Conservation (phyloP, 2,888 invertebrate species). For the Scaptomyza flava region DNA sequence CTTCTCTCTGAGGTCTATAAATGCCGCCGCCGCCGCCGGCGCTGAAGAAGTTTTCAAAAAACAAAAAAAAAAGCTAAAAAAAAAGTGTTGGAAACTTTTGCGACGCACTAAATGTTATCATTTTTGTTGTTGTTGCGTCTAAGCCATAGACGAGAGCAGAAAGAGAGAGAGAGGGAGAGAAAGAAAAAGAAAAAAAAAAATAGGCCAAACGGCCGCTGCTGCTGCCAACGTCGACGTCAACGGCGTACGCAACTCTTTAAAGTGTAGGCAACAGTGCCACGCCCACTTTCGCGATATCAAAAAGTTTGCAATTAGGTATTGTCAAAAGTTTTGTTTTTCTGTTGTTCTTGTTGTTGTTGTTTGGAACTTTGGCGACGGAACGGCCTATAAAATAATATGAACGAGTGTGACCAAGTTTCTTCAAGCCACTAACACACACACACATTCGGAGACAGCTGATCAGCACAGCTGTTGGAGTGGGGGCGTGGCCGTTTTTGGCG, state of each 20-base stretch:
- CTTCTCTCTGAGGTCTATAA: conserved; percentile 69
- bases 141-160: conserved; percentile 41
- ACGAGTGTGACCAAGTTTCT: conserved; percentile 49
- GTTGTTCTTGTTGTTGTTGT: conserved; percentile 59
- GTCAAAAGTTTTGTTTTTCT: conserved; percentile 67
- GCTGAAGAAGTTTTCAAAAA: conserved; percentile 56
- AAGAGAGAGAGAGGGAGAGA: conserved; percentile 18
- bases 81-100: conserved; percentile 66
- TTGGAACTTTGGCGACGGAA: conserved; percentile 71
- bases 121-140: conserved; percentile 55
- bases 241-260: conserved; percentile 49
- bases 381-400: conserved; percentile 73
- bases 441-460: conserved; percentile 37
- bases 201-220: conserved; percentile 52
- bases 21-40: conserved; percentile 39
- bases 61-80: conserved; percentile 15
- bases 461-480: conserved; percentile 51
- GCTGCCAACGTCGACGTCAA: conserved; percentile 12
- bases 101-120: conserved; percentile 77
- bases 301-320: conserved; percentile 79
- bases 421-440: conserved; percentile 14
- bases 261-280: conserved; percentile 24
- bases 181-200: conserved; percentile 1
- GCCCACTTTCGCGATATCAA: conserved; percentile 57
- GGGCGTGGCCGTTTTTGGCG: conserved; percentile 31